Evolutionary conservation across 2,113 vertebrate genomes (phyloP), one percentile per base, ranked within the genome.

Genomic region (Perca schrenkii): DNA sequence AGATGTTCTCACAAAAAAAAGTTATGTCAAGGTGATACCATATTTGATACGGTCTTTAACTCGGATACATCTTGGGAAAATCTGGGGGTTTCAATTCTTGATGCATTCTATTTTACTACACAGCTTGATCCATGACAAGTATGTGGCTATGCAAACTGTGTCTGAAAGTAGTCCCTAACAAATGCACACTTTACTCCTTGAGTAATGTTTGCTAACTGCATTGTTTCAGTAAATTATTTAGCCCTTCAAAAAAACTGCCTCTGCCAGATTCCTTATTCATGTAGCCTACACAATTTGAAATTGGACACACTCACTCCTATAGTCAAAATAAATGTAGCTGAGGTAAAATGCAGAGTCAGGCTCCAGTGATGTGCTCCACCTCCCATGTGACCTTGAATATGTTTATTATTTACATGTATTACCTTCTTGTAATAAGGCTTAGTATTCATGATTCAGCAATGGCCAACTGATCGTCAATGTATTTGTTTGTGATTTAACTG

Each of bases 1-100:
- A 80, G 62, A 87, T 87, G 75, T 86, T 79, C 76, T 65, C 74
- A 69, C 28, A 8, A 80, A 81, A 77, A 25, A 66, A 84, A 77
- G 54, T 70, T 50, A 46, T 84, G 34, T 82, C 72, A 85, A 83
- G 60, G 71, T 82, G 74, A 79, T 77, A 84, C 43, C 60, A 77
- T 80, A 63, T 84, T 84, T 65, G 82, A 2, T 56, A 47, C 70
- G 64, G 75, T 82, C 80, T 79, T 85, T 28, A 86, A 67, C 62
- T 46, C 12, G 0, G 28, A 61, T 40, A 19, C 74, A 83, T 66
- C 46, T 77, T 64, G 15, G 61, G 52, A 50, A 79, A 75, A 43
- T 46, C 43, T 47, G 34, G 4, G 34, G 25, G 28, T 43, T 28
- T 84, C 1, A n/a, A 66, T 64, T 74, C 68, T 71, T 53, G 8